Evolutionary conservation across 2,113 vertebrate species (phyloP), one percentile per base, ranked within the genome.

Genomic region (Rhipidura dahli): DNA sequence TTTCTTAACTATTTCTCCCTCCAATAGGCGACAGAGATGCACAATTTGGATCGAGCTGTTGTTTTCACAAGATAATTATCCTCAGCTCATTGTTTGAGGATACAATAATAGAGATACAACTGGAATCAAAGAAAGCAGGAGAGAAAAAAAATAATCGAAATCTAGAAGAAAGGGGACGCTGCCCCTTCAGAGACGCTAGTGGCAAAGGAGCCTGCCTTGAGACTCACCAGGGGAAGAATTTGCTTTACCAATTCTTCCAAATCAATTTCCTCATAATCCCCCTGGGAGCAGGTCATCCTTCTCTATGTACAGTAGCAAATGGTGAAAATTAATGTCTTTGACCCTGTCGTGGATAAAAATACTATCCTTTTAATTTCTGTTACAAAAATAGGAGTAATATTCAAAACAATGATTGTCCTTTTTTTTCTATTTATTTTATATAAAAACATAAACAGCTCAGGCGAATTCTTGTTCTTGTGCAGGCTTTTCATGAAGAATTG

Each of bases 351-450:
- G 98, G 98, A 99, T 99, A 99, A 98, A 99, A 99, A 99, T 99
- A 99, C 99, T 99, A 98, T 98, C 98, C 98, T 98, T 98, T 99
- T 99, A 99, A 99, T 98, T 98, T 98, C 98, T 94, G 94, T 98
- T 99, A 99, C 98, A 98, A 98, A 99, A 98, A 99, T 99, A 99
- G 99, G 98, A 98, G 98, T 98, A 98, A 98, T 99, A 99, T 99
- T 99, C 98, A 98, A 99, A 99, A 98, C 98, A 99, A 98, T 98
- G 99, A 99, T 99, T 99, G 99, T 99, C 99, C 97, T 97, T 98
- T 98, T 98, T 98, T 98, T 98, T 98, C 98, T 98, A 98, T 99
- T 98, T 98, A 98, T 98, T 99, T 98, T 99, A 98, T 99, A 99
- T 99, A 99, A 99, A 99, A 98, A 99, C 98, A 99, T 99, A 99